Evolutionary conservation across 2,888 invertebrate genomes (phyloP).

Genomic region (Hirudinaria manillensis): DNA sequence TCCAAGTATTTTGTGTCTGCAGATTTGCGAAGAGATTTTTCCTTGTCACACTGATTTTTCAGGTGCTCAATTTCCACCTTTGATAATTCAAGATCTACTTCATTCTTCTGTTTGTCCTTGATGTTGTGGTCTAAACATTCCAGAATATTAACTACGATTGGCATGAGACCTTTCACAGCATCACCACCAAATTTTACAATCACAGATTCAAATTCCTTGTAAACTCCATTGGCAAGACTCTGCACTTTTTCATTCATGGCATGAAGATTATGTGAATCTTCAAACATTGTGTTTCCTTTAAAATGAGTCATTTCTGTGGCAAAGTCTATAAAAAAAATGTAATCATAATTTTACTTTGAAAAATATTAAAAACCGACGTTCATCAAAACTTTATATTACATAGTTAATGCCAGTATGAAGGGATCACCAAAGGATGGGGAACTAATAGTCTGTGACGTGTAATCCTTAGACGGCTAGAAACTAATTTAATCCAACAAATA

Average conservation of each 20-base stretch:
- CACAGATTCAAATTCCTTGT: slow-evolving; percentile 23
- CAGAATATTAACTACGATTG: slow-evolving; percentile 22
- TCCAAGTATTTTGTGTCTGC: slow-evolving; percentile 18
- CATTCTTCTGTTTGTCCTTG: slow-evolving; percentile 2
- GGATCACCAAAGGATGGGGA: too few relatives aligned
- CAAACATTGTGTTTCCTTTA: slow-evolving; percentile 17
- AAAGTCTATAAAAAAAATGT: neutral
- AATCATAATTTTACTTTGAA: neutral
- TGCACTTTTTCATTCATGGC: slow-evolving; percentile 28
- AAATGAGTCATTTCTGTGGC: neutral
- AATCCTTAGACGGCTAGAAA: too few relatives aligned
- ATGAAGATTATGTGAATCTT: slow-evolving; percentile 21
- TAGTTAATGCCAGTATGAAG: too few relatives aligned
- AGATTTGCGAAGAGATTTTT: slow-evolving; percentile 9
- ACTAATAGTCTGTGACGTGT: too few relatives aligned
- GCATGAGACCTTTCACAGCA: slow-evolving; percentile 20
- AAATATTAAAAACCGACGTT: neutral
- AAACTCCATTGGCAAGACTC: slow-evolving; percentile 11
- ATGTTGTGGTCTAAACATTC: slow-evolving; percentile 18
- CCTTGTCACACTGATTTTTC: slow-evolving; percentile 25
- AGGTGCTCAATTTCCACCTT: slow-evolving; percentile 22
- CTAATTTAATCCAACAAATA: too few relatives aligned
- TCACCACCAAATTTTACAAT: slow-evolving; percentile 13
- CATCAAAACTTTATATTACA: neutral
- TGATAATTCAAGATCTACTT: slow-evolving; percentile 16